Percentiles rank a stretch among this genome's conserved stretches.
Evolutionary conservation across 2,113 vertebrate species (phyloP).

Genomic region (Charadrius vociferus): DNA sequence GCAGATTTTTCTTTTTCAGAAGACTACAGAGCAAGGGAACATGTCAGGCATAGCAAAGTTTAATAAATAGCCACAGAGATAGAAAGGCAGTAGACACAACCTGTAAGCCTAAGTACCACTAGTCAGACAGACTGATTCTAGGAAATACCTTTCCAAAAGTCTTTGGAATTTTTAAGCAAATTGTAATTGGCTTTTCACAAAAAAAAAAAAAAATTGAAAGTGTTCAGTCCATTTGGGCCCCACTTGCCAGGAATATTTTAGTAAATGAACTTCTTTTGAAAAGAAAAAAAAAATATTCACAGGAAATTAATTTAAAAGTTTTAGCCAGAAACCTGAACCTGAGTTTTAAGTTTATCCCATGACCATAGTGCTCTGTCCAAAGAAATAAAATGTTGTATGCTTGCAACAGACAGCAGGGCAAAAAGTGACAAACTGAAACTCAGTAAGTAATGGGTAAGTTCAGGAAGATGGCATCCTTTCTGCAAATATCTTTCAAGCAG

Average conservation of each 20-base stretch:
- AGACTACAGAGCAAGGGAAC: not conserved
- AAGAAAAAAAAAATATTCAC: not conserved
- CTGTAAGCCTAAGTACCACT: not conserved
- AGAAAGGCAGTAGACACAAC: not conserved
- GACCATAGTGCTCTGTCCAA: not conserved
- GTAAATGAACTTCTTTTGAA: not conserved
- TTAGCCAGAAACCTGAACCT: not conserved
- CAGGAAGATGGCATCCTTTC: not conserved
- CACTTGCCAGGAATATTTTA: not conserved
- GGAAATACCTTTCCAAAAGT: not conserved
- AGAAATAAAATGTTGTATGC: not conserved
- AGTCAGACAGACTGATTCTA: not conserved
- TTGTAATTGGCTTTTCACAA: not conserved
- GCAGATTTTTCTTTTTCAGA: not conserved
- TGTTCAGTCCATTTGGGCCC: not conserved
- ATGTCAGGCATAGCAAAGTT: not conserved
- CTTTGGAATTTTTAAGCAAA: not conserved
- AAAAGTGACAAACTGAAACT: not conserved
- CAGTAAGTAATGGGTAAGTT: not conserved
- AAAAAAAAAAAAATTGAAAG: not conserved
- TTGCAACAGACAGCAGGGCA: not conserved
- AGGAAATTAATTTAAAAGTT: not conserved
- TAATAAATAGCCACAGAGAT: not conserved
- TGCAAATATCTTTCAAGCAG: not conserved
- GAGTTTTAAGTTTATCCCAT: not conserved